Evolutionary conservation across 2,113 vertebrate species (phyloP).

Genomic region (Motacilla tschutschensis): DNA sequence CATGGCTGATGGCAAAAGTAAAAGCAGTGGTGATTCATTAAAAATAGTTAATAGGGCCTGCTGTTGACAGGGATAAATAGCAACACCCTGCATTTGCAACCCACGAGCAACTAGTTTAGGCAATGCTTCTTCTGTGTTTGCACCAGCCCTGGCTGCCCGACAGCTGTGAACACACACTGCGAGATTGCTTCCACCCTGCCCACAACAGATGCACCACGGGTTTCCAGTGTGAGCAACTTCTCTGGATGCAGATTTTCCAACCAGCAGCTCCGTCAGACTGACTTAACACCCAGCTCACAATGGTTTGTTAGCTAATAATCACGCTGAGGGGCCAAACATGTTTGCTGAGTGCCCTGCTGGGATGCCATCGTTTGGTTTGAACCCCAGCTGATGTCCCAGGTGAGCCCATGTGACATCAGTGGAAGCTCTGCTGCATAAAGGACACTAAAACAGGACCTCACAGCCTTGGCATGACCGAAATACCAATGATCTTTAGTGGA

Average conservation of each 20-base stretch:
- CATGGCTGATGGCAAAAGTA: conserved; percentile 82
- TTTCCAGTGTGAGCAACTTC: conserved; percentile 23
- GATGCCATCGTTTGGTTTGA: neutral
- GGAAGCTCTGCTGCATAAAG: neutral
- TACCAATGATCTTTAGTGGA: neutral
- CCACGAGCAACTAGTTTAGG: conserved; percentile 50
- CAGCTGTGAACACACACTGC: conserved; percentile 33
- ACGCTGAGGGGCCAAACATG: neutral
- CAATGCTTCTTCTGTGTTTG: conserved; percentile 54
- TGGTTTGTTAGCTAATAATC: conserved; percentile 17
- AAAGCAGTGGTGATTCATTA: conserved; percentile 84
- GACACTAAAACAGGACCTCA: neutral
- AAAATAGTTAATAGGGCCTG: conserved; percentile 78
- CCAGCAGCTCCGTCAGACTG: neutral
- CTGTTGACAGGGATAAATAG: conserved; percentile 75
- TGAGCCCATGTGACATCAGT: neutral
- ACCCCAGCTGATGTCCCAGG: neutral
- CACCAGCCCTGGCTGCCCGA: neutral
- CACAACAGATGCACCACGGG: conserved; percentile 4
- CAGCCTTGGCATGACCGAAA: neutral
- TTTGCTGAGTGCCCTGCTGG: neutral
- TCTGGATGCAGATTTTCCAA: conserved; percentile 20
- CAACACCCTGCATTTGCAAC: conserved; percentile 59
- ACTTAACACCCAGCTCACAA: neutral
- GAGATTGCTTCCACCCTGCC: conserved; percentile 35